A percentile compares a stretch with the other conserved stretches of the same genome.
These are phyloP conservation scores for Agriopis marginaria DNA, from an alignment of 2,888 invertebrate species.

Conservation along the genomic window DNA sequence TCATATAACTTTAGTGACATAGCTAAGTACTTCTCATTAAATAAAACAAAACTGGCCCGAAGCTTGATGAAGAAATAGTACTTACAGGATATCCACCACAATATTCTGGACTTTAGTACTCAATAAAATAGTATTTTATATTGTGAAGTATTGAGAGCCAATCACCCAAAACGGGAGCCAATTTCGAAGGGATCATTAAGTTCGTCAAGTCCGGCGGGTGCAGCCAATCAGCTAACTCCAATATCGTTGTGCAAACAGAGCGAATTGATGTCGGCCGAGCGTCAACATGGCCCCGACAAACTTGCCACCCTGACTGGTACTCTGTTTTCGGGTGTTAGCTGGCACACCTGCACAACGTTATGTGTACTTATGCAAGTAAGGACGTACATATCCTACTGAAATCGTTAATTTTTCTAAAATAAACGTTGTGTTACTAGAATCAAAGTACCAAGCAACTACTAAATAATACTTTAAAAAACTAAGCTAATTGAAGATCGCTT, in stretches of 20 bases:
- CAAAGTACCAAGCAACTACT: too few relatives aligned
- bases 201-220: constrained; percentile 61
- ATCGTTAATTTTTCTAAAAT: not conserved
- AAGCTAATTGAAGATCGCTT: too few relatives aligned
- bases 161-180: constrained; percentile 33
- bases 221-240: constrained; percentile 80
- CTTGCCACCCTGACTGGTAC: constrained; percentile 46
- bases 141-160: not conserved
- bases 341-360: constrained; percentile 1
- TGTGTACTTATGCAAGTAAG: not conserved
- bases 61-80: too few relatives aligned
- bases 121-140: not conserved
- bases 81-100: too few relatives aligned
- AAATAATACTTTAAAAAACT: too few relatives aligned
- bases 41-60: too few relatives aligned
- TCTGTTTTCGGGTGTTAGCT: constrained; percentile 4
- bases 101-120: not conserved
- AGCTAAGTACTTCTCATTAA: too few relatives aligned
- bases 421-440: too few relatives aligned
- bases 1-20: too few relatives aligned
- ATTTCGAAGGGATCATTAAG: constrained; percentile 54
- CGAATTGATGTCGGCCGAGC: constrained; percentile 66
- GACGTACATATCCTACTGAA: not conserved
- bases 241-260: constrained; percentile 74
- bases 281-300: constrained; percentile 59